Percentiles rank a stretch among this genome's conserved stretches.
Evolutionary conservation across 1,140 invertebrate genomes (phyloP).

Genomic region (Rhopalosiphum padi): DNA sequence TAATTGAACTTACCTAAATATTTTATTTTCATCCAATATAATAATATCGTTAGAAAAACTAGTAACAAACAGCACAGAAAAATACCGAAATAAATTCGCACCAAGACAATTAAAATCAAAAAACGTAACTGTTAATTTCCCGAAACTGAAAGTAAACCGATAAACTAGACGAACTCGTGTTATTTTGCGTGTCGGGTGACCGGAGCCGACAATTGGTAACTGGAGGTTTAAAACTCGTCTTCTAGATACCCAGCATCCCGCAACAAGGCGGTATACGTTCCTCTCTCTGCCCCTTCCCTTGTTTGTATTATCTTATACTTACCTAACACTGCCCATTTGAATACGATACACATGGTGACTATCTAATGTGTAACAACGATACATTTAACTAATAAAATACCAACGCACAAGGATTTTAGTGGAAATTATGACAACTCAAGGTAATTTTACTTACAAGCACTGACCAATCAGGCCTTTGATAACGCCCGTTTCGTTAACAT

Average conservation of each 20-base stretch:
- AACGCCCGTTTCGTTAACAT: constrained; percentile 34
- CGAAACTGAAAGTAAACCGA: constrained; percentile 24
- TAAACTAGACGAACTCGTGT: constrained; percentile 46
- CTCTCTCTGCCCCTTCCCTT: constrained; percentile 47
- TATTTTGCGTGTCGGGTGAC: constrained; percentile 56
- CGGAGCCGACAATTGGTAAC: constrained; percentile 57
- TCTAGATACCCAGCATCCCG: constrained; percentile 48
- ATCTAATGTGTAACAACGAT: constrained; percentile 46
- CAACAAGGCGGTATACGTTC: constrained; percentile 35
- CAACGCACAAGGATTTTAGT: constrained; percentile 24
- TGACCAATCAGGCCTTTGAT: constrained; percentile 54
- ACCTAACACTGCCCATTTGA: constrained; percentile 46
- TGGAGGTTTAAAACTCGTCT: constrained; percentile 46
- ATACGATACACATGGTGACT: constrained; percentile 30
- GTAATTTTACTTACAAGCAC: not conserved
- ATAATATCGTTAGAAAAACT: not conserved
- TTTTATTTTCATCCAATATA: not conserved
- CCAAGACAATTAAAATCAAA: not conserved
- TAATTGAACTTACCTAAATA: not conserved
- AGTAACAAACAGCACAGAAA: not conserved
- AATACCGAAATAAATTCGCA: not conserved
- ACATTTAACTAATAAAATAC: not conserved
- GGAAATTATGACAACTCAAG: constrained; percentile 42
- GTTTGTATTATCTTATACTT: not conserved
- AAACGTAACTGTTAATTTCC: not conserved